These are phyloP conservation scores for Timema podura DNA, from an alignment of 2,888 invertebrate species.

Conservation along the genomic window DNA sequence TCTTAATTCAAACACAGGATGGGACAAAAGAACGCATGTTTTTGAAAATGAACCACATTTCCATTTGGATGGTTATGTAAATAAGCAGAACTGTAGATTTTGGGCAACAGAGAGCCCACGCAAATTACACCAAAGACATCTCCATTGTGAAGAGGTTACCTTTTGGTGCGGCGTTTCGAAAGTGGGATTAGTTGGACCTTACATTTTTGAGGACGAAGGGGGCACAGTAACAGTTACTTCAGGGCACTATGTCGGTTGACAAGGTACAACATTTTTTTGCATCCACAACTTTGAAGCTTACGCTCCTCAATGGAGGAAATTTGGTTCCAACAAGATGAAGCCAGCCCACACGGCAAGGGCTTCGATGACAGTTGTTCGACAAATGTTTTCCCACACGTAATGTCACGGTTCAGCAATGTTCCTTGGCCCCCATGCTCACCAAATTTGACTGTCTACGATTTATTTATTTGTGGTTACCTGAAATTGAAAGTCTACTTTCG, in stretches of 20 bases:
- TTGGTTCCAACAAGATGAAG: constrained; percentile 13
- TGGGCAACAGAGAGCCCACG: constrained; percentile 6
- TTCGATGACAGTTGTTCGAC: constrained; percentile 1
- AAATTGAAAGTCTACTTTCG: too few species aligned
- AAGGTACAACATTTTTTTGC: not conserved
- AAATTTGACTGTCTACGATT: too few species aligned
- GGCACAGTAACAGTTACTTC: not conserved
- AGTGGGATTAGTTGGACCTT: constrained; percentile 26
- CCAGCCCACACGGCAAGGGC: not conserved
- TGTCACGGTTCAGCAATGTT: constrained; percentile 7
- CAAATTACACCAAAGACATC: constrained; percentile 1
- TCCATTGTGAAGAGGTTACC: constrained; percentile 25
- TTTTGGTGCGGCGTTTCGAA: constrained; percentile 24
- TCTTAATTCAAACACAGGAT: too few species aligned
- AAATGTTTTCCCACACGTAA: constrained; percentile 10
- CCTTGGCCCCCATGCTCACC: not conserved
- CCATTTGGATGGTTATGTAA: not conserved
- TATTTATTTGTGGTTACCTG: too few species aligned
- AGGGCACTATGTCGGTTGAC: not conserved
- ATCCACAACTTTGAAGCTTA: not conserved
- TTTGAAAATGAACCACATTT: not conserved
- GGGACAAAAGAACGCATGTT: too few species aligned
- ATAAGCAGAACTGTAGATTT: constrained; percentile 13
- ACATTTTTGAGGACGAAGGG: constrained; percentile 26
- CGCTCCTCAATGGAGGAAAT: not conserved